Conservation (phyloP, 1,140 invertebrate species). For the Cyphomyrmex costatus region DNA sequence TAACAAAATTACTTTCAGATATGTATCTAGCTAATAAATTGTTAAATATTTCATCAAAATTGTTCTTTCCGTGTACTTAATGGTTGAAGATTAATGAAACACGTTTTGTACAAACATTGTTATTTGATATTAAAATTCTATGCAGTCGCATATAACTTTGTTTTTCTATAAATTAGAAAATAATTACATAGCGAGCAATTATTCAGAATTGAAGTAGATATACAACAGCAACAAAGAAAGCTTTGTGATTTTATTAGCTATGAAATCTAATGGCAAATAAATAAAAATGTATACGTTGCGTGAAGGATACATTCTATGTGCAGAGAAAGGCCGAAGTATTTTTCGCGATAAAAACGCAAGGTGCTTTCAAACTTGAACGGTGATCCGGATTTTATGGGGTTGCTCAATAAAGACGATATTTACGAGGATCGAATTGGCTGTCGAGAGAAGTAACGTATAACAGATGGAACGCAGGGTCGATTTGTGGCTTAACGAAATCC, state of each 20-base stretch:
- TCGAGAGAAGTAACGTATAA: constrained; percentile 47
- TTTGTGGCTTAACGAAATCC: constrained; percentile 71
- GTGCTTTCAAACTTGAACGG: constrained; percentile 32
- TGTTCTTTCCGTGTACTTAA: too few species aligned
- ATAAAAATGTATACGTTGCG: constrained; percentile 6
- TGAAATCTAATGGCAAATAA: constrained; percentile 9
- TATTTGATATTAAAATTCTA: neutral
- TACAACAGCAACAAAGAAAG: constrained; percentile 2
- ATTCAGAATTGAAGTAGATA: neutral
- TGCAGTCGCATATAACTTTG: neutral
- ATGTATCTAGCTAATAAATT: too few species aligned
- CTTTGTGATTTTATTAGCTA: neutral
- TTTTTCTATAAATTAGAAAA: neutral
- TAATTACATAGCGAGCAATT: neutral
- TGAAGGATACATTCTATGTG: constrained; percentile 13
- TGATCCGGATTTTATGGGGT: constrained; percentile 66
- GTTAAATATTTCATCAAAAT: too few species aligned
- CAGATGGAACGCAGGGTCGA: constrained; percentile 59
- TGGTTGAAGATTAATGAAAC: neutral
- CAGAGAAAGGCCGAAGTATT: constrained; percentile 1
- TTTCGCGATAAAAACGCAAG: constrained; percentile 31
- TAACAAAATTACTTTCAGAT: too few species aligned
- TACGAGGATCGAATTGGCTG: constrained; percentile 66
- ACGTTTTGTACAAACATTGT: neutral
- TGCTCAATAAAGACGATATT: constrained; percentile 70